Base-by-base conservation (phyloP, 2,888 invertebrate species). In the Mythimna vitellina region DNA sequence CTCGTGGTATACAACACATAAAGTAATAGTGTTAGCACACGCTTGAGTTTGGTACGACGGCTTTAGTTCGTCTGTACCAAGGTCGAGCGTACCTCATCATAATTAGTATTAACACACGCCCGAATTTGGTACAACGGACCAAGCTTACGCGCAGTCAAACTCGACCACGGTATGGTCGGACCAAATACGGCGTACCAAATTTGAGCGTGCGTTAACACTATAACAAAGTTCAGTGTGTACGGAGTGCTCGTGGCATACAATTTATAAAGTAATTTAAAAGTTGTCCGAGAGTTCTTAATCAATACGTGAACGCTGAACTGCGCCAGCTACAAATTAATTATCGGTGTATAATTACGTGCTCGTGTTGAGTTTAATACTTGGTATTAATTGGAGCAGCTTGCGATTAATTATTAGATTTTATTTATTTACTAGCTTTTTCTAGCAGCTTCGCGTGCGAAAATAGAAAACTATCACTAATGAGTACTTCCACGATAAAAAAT, bases 251-350 rank as follows among this genome's bases (percentile, higher is more conserved):
- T 51, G 57, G 49, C 51, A 56, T 67, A 80, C 81, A 86, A 82
- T 85, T 84, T 81, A 80, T 77, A 77, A 85, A 87, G 87, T 87
- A 89, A 90, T 87, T 88, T 64, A 29, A 66, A 87, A 84, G 84
- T 83, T 81, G 73, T 75, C 73, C 73, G 72, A 66, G 65, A 80
- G 84, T 69, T 76, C 76, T 78, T 78, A 78, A 78, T 81, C 74
- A 81, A 76, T 84, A 72, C 14, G 58, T 58, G 63, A 51, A 65
- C 73, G 60, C 51, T 68, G 71, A 63, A 78, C 35, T 57, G 38
- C 29, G 42, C 56, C 51, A 54, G 70, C 63, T 70, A 70, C 58
- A 70, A 78, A 72, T 70, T 74, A 81, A 78, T 68, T 74, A 74
- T 63, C 64, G 62, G 22, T 38, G 49, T 76, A 70, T 73, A 79